Evolutionary conservation across 2,113 vertebrate genomes (phyloP), one percentile per base, ranked within the genome.

Genomic region (Seriola quinqueradiata): DNA sequence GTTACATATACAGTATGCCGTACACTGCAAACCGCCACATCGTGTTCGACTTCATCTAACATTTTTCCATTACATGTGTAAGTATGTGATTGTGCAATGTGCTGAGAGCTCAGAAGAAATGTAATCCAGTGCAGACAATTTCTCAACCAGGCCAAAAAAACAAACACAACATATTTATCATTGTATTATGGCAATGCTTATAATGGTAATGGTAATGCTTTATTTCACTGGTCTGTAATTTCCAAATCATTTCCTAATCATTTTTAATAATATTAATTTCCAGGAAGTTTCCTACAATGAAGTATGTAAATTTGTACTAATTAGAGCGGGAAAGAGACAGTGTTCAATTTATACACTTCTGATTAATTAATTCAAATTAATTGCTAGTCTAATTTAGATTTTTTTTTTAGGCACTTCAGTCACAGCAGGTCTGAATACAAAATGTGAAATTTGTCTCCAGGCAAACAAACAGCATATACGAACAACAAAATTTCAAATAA

Each of bases 401-500:
- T 34, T 14, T 48, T 17, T 17, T 54, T 54, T 7, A 23, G 34
- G 17, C 23, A 14, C 9, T 16, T 67, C 69, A n/a, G 44, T 70
- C 12, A 46, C 12, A 59, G 42, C 42, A 54, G 13, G 17, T 14
- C 79, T 32, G 57, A 10, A 17, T 66, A 34, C 46, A 72, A 72
- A 72, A 68, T 64, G 55, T 8, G 42, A 38, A 19, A 70, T n/a
- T 14, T 57, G 28, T 5, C 46, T 40, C 12, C 17, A 70, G 46
- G 40, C 11, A 70, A 48, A 40, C 11, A 66, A 40, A 76, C 44
- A 68, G 74, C 48, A 13, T 59, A 58, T 48, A 52, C 54, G 5
- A 68, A 13, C 12, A 28, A 25, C 1, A 28, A 58, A 25, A 58
- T 13, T 28, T 28, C 12, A 28, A 58, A 58, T 28, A 4, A 11